A percentile compares a stretch with the other conserved stretches of the same genome.
Conservation (phyloP, 2,113 vertebrate species). For the Gnathonemus longibarbis region DNA sequence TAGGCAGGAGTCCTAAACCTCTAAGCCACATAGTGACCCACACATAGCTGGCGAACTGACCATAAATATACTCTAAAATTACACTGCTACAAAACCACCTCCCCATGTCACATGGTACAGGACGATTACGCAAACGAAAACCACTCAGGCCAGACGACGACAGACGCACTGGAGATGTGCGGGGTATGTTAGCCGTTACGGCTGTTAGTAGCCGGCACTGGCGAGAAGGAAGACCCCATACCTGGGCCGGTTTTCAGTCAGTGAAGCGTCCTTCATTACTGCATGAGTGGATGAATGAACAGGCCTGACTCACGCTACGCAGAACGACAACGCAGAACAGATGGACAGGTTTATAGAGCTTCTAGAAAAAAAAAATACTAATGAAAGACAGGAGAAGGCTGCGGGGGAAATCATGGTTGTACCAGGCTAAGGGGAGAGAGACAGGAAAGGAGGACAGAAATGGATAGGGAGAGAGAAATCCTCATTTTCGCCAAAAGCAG, state of each 20-base stretch:
- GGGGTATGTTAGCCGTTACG: neutral
- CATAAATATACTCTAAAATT: neutral
- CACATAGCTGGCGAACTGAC: neutral
- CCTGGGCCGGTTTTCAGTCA: neutral
- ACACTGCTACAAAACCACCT: neutral
- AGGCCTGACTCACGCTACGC: neutral
- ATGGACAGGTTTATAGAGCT: neutral
- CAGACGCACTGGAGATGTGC: neutral
- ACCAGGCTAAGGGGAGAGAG: neutral
- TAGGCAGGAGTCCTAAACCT: neutral
- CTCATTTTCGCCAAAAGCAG: neutral
- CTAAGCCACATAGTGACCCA: neutral
- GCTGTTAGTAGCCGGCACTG: neutral
- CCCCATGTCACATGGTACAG: neutral
- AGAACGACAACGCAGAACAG: neutral
- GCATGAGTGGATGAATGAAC: neutral
- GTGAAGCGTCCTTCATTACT: neutral
- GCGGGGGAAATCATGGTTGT: neutral
- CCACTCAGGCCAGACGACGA: neutral
- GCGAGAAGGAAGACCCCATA: neutral
- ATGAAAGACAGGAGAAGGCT: neutral
- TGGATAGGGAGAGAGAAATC: neutral
- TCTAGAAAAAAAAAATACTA: neutral
- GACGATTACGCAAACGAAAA: neutral
- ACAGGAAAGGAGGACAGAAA: neutral